These are phyloP conservation scores for Gisinianus flammeolus DNA, from an alignment of 2,888 invertebrate genomes.

Conservation along the genomic window DNA sequence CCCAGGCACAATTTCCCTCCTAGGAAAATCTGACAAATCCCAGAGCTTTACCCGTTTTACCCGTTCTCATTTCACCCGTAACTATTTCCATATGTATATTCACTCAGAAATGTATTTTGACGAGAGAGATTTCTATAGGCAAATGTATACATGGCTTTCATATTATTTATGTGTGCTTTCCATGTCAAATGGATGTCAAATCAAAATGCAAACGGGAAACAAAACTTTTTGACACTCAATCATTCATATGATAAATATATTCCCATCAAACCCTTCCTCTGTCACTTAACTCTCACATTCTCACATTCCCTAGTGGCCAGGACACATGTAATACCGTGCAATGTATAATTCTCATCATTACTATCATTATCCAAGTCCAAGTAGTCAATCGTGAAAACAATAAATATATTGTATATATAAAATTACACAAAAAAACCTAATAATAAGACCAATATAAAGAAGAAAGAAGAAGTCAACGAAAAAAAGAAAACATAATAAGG, in stretches of 20 bases:
- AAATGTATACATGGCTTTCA: no score
- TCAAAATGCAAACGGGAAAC: no score
- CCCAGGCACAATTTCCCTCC: neutral
- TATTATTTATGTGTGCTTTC: neutral
- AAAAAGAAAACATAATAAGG: neutral
- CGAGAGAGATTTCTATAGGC: no score
- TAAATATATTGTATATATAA: no score
- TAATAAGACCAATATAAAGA: neutral
- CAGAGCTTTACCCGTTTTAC: neutral
- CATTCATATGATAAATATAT: constrained; percentile 27
- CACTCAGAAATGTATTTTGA: no score
- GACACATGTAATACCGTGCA: neutral
- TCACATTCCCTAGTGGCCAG: neutral
- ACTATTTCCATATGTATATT: no score
- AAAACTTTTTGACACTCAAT: no score
- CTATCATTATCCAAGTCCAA: neutral
- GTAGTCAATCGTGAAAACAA: neutral
- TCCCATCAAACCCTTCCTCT: constrained; percentile 21
- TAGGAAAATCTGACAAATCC: constrained; percentile 31
- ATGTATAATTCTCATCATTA: neutral
- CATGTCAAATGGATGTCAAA: no score
- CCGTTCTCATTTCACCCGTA: constrained; percentile 9
- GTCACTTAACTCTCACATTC: neutral
- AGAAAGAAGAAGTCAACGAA: neutral
- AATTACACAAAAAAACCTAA: neutral